These are phyloP conservation scores for Drosophila conformis DNA, from an alignment of 2,888 invertebrate species.

Conservation along the genomic window DNA sequence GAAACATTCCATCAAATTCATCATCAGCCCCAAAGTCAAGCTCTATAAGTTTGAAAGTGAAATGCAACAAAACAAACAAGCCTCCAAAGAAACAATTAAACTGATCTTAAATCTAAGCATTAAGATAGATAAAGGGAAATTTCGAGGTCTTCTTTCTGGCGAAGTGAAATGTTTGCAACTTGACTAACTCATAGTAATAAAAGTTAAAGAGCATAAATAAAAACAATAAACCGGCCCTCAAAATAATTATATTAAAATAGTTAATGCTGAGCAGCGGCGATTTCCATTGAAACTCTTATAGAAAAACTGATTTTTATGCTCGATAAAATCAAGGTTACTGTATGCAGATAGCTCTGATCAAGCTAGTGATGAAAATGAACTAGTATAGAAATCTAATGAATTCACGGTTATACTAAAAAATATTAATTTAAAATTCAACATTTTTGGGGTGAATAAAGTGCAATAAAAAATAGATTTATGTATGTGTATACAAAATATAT, in stretches of 20 bases:
- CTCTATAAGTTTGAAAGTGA: constrained; percentile 69
- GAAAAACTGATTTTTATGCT: constrained; percentile 40
- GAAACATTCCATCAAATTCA: constrained; percentile 67
- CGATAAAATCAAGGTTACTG: constrained; percentile 40
- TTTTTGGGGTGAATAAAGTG: not conserved
- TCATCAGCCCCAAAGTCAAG: constrained; percentile 51
- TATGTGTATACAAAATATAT: not conserved
- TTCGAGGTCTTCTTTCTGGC: constrained; percentile 36
- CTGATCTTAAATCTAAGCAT: constrained; percentile 68
- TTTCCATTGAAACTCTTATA: constrained; percentile 29
- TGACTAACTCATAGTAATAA: constrained; percentile 46
- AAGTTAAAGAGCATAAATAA: constrained; percentile 65
- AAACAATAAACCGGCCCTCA: constrained; percentile 26
- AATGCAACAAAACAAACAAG: constrained; percentile 48
- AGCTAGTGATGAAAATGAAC: not conserved
- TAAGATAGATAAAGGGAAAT: constrained; percentile 74
- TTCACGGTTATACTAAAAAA: not conserved
- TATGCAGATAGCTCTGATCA: constrained; percentile 8
- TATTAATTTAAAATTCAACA: not conserved
- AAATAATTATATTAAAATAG: constrained; percentile 38
- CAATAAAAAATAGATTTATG: not conserved
- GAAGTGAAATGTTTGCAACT: constrained; percentile 57
- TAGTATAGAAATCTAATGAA: not conserved
- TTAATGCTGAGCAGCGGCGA: constrained; percentile 37
- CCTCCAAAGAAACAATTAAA: constrained; percentile 62